Percentiles rank a stretch among this genome's conserved stretches.
These are phyloP conservation scores for Cnemophilus loriae DNA, from an alignment of 2,113 vertebrate species.

Conservation along the genomic window DNA sequence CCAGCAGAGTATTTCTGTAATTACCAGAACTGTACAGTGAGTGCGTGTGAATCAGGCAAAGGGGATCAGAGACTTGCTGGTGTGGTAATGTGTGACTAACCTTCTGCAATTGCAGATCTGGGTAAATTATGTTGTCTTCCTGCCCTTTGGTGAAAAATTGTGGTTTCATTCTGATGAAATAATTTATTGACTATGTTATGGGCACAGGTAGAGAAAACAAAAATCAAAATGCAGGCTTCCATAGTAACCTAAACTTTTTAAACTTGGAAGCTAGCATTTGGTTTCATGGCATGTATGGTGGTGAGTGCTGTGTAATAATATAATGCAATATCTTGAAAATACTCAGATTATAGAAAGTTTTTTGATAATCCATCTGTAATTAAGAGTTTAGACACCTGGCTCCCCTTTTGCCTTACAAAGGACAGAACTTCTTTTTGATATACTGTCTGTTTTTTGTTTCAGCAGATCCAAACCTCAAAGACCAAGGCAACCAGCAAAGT, in stretches of 20 bases:
- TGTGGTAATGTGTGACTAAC: background rate
- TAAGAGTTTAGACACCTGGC: background rate
- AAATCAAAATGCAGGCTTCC: background rate
- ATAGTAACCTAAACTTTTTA: background rate
- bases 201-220: background rate
- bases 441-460: background rate
- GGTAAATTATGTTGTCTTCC: background rate
- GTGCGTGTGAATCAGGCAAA: background rate
- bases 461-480: slow-evolving; percentile 82
- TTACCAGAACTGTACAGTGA: background rate
- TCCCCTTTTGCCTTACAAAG: background rate
- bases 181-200: background rate
- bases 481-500: slow-evolving; percentile 76
- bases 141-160: background rate
- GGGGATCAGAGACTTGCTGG: background rate
- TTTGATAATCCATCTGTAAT: background rate
- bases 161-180: background rate
- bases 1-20: background rate
- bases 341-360: background rate
- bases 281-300: background rate
- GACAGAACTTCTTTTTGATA: background rate
- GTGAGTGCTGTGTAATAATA: background rate
- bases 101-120: background rate
- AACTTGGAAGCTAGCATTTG: background rate
- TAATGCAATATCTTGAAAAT: background rate